Base-by-base conservation (phyloP, 2,113 vertebrate species). In the Jacana jacana region DNA sequence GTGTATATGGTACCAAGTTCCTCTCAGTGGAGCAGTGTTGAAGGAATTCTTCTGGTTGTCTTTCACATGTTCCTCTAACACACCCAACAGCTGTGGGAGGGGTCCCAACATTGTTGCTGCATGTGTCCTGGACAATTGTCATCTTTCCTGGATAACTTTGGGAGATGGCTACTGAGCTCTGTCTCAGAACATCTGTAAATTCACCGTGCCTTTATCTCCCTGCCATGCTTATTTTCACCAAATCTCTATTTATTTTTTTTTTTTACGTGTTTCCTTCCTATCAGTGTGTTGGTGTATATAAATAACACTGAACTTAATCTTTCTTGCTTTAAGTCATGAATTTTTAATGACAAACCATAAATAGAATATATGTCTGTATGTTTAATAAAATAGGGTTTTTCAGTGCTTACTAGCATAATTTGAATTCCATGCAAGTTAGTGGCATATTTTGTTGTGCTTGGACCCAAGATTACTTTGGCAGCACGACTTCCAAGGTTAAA, bases 121-220 rank as follows among this genome's bases (percentile, higher is more conserved):
- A 17, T 0, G 0, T 76, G n/a, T 68, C 28, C 46, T 2, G 3
- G 7, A 4, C 63, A 70, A 44, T 65, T 77, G 31, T 0, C 13
- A 10, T 66, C 25, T 84, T 72, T 70, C 15, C 55, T 70, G 22
- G 20, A 28, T 73, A 78, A 77, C 10, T 78, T 14, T 44, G 42
- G 27, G n/a, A 61, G 40, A 20, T 27, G 40, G 27, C 51, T 91
- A 39, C 37, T 71, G 31, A 54, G 14, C 16, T 75, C 28, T 37
- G 27, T 70, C 4, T 57, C 3, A 7, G 48, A 8, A 37, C 23
- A 54, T 79, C 20, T 76, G 18, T 79, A 40, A 88, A 58, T 54
- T 90, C 11, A 71, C 10, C 13, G 10, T 80, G 31, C 15, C 5
- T 55, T 91, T 86, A 83, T 69, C 30, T 88, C 28, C 23, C 13